Evolutionary conservation across 2,888 invertebrate species (phyloP), one percentile per base, ranked within the genome.

Genomic region (Dasypolia templi): DNA sequence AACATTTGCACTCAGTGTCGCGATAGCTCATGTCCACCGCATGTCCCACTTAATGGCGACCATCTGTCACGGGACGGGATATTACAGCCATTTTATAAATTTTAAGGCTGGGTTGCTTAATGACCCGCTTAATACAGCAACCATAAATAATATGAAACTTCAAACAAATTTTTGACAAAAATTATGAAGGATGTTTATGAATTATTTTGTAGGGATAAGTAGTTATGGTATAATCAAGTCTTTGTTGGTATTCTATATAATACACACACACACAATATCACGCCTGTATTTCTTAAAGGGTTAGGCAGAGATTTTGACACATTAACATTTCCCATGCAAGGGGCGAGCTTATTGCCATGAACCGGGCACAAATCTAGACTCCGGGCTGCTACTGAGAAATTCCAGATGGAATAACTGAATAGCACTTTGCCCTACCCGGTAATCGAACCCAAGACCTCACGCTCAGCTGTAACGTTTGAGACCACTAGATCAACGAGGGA

Each of bases 21-120:
- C 55, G n/a, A 69, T 83, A 70, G 70, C 44, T 82, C 64, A 77
- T 70, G 65, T 81, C 35, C n/a, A 29, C 77, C 67, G n/a, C 71
- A 70, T 67, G 66, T 56, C 42, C 70, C 59, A 71, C 56, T 81
- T 71, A 75, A 49, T 62, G 14, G n/a, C 26, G 55, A 14, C 68
- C 7, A 79, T 81, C 35, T 68, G 65, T 79, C 81, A 79, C 68
- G 29, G 14, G 75, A 26, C 56, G 49, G 56, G 51, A 58, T 44
- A 74, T 81, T 70, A 73, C 46, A 66, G 56, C 62, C n/a, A n/a
- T n/a, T n/a, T 77, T 46, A 75, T 39, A 44, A 74, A 55, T 74
- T 55, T 75, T 61, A 59, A 46, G 51, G n/a, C 35, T 61, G 26
- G n/a, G 32, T 42, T 32, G 59, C 53, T 53, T 78, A 53, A 72